These are phyloP conservation scores for Latheticus oryzae DNA, from an alignment of 2,888 invertebrate genomes.

Conservation along the genomic window DNA sequence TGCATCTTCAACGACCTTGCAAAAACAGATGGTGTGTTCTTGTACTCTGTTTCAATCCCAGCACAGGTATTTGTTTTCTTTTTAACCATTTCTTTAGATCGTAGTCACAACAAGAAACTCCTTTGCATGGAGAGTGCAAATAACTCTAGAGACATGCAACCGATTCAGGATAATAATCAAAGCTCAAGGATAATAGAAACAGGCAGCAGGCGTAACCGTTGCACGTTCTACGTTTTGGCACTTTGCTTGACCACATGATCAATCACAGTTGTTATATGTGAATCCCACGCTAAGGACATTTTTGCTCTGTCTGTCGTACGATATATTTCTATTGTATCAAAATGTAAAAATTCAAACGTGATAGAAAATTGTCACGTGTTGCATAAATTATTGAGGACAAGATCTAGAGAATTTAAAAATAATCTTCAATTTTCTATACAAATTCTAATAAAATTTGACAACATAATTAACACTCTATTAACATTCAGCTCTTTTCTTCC, in stretches of 20 bases:
- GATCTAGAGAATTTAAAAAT: no score
- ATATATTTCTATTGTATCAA: conserved; percentile 22
- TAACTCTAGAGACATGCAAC: conserved; percentile 14
- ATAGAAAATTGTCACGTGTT: no score
- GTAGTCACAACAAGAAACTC: conserved; percentile 24
- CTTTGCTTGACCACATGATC: conserved; percentile 50
- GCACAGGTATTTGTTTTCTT: conserved; percentile 3
- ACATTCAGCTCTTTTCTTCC: no score
- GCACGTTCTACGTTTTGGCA: conserved; percentile 52
- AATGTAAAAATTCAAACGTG: conserved; percentile 16
- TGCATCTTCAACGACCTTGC: conserved; percentile 3
- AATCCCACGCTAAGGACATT: conserved; percentile 49
- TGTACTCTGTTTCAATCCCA: no score
- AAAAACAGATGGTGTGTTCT: conserved; percentile 1
- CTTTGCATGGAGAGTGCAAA: conserved; percentile 27
- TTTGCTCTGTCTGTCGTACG: conserved; percentile 32
- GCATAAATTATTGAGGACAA: no score
- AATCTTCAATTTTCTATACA: no score
- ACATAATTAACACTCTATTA: no score
- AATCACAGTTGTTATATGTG: conserved; percentile 47
- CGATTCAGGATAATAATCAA: conserved; percentile 13
- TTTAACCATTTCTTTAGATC: conserved; percentile 7
- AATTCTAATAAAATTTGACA: no score
- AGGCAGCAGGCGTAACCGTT: conserved; percentile 44
- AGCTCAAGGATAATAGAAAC: conserved; percentile 13